A percentile compares a stretch with the other conserved stretches of the same genome.
Conservation (phyloP, 2,797 vertebrate genomes). For the Melopsittacus undulatus region DNA sequence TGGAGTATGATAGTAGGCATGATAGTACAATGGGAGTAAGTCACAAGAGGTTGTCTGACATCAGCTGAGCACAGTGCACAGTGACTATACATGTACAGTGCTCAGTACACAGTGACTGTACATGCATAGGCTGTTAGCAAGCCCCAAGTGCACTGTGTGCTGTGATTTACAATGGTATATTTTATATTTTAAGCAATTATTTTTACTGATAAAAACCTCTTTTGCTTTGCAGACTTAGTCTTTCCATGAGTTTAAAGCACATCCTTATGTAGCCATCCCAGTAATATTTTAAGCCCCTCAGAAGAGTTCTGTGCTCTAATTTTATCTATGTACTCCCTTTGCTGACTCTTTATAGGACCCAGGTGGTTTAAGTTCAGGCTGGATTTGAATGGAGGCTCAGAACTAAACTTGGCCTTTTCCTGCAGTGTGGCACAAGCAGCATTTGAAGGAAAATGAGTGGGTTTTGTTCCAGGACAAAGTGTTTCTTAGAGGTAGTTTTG, state of each 20-base stretch:
- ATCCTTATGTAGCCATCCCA: fast-evolving
- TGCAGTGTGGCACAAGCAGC: background rate
- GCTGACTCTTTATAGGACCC: background rate
- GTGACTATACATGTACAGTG: background rate
- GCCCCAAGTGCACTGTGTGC: background rate
- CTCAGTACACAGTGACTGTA: too few species aligned
- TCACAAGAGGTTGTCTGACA: background rate
- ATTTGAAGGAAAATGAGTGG: background rate
- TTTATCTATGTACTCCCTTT: background rate
- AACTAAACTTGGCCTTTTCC: background rate
- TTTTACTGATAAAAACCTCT: background rate
- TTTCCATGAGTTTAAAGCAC: background rate
- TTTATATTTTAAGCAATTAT: background rate
- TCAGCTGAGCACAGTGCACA: background rate
- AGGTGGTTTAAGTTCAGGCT: background rate
- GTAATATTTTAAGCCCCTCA: background rate
- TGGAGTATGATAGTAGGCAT: background rate
- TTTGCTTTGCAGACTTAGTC: background rate
- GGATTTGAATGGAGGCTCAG: background rate
- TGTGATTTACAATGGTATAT: fast-evolving
- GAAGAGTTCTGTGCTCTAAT: background rate
- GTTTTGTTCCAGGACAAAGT: background rate
- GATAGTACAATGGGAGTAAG: background rate
- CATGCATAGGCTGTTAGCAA: background rate
- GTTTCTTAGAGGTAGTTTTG: background rate